These are phyloP conservation scores for Drosophila funebris DNA, from an alignment of 1,140 invertebrate genomes.

Conservation along the genomic window DNA sequence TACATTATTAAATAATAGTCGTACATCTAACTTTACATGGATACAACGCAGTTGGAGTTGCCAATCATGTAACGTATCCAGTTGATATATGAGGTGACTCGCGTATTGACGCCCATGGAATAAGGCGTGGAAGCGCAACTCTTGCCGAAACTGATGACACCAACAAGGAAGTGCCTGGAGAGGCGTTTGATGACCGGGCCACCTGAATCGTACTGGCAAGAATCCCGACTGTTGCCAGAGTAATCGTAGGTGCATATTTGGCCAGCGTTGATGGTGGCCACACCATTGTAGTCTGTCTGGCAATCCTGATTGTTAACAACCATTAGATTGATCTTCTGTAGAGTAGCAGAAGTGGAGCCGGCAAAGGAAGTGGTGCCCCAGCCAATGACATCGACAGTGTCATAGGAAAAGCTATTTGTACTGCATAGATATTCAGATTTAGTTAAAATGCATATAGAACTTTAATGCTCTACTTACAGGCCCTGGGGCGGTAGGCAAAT, in stretches of 20 bases:
- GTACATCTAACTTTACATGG: constrained; percentile 20
- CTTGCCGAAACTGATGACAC: constrained; percentile 87
- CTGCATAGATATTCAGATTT: constrained; percentile 3
- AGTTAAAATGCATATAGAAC: not conserved
- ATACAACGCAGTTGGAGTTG: constrained; percentile 54
- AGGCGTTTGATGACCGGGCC: constrained; percentile 63
- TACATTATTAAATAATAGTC: too few relatives aligned
- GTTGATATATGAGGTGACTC: constrained; percentile 86
- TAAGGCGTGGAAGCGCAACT: constrained; percentile 84
- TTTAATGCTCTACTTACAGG: constrained; percentile 45
- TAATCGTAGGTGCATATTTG: constrained; percentile 78
- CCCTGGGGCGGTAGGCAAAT: constrained; percentile 66
- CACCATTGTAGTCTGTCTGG: constrained; percentile 48
- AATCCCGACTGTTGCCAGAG: constrained; percentile 57
- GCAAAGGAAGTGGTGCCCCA: constrained; percentile 66
- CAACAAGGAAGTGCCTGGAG: constrained; percentile 83
- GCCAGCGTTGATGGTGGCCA: constrained; percentile 35
- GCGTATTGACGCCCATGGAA: constrained; percentile 87
- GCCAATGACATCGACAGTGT: constrained; percentile 66
- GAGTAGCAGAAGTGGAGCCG: constrained; percentile 43
- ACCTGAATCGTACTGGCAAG: constrained; percentile 80
- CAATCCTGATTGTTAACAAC: constrained; percentile 59
- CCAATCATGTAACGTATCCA: constrained; percentile 86
- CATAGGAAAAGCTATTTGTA: constrained; percentile 46
- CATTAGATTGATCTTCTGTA: constrained; percentile 69